These are phyloP conservation scores for Octodonta nipae DNA, from an alignment of 2,888 invertebrate species.

Conservation along the genomic window DNA sequence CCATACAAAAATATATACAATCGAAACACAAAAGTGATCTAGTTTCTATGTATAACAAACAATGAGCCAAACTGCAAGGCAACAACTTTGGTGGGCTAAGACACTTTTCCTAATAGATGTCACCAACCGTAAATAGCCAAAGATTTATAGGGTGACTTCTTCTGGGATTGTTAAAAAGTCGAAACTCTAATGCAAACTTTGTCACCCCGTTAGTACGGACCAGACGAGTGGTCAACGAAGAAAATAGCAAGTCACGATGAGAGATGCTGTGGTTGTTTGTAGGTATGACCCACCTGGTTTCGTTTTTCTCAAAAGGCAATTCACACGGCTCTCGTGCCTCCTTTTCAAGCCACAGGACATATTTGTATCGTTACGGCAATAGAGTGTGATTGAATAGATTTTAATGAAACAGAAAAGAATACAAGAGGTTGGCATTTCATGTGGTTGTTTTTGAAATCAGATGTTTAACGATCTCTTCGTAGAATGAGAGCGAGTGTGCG, in stretches of 20 bases:
- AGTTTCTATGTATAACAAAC: too few relatives aligned
- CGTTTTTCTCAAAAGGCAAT: conserved; percentile 22
- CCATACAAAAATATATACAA: too few relatives aligned
- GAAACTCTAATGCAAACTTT: conserved; percentile 20
- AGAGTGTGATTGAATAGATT: conserved; percentile 21
- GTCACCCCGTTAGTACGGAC: too few relatives aligned
- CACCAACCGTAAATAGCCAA: conserved; percentile 20
- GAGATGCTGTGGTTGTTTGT: conserved; percentile 13
- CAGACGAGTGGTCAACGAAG: too few relatives aligned
- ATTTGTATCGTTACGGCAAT: conserved; percentile 16
- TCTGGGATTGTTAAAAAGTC: conserved; percentile 21
- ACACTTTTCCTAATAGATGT: conserved; percentile 22
- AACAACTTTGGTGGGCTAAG: conserved; percentile 20
- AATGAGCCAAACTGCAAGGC: too few relatives aligned
- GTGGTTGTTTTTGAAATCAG: too few relatives aligned
- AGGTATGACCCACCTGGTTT: conserved; percentile 27
- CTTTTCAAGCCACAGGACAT: conserved; percentile 19
- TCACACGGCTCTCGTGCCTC: conserved; percentile 27
- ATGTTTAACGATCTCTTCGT: too few relatives aligned
- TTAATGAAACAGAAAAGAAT: conserved; percentile 15
- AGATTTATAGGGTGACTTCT: conserved; percentile 10
- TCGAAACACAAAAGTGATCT: too few relatives aligned
- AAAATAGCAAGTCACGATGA: neutral
- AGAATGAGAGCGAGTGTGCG: too few relatives aligned
- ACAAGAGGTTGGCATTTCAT: too few relatives aligned